Evolutionary conservation across 2,888 invertebrate species (phyloP).

Genomic region (Drosophila dives): DNA sequence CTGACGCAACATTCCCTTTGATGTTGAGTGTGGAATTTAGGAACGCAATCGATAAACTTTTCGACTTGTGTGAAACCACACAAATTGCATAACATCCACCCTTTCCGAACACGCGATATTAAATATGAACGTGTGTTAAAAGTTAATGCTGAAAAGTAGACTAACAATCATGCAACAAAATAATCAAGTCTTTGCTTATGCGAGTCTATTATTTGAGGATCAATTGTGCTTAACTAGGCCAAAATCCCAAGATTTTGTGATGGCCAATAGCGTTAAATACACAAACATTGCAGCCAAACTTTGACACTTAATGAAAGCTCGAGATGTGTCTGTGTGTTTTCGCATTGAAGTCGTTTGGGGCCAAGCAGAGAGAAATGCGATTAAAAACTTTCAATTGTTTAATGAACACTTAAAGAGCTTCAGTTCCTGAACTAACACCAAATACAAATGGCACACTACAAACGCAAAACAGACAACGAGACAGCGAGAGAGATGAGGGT

Average conservation of each 20-base stretch:
- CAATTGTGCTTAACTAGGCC: not conserved
- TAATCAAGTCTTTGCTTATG: not conserved
- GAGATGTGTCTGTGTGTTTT: not conserved
- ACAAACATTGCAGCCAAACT: conserved; percentile 24
- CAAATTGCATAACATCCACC: not conserved
- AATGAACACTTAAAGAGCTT: conserved; percentile 73
- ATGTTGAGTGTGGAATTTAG: conserved; percentile 1
- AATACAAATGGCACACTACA: conserved; percentile 44
- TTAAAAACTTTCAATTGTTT: conserved; percentile 75
- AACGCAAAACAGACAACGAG: conserved; percentile 15
- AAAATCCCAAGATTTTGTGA: not conserved
- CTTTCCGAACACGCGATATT: conserved; percentile 2
- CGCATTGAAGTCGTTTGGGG: conserved; percentile 13
- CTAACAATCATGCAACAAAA: not conserved
- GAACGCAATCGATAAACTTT: conserved; percentile 20
- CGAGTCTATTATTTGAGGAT: not conserved
- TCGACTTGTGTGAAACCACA: not conserved
- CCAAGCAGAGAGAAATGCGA: conserved; percentile 46
- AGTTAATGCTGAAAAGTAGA: not conserved
- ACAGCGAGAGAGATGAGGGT: not conserved
- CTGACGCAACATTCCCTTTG: not conserved
- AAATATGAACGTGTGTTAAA: not conserved
- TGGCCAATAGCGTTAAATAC: conserved; percentile 7
- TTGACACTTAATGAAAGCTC: conserved; percentile 27
- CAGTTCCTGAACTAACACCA: conserved; percentile 50